Base-by-base conservation (phyloP, 1,140 invertebrate genomes). In the Habropoda laboriosa region DNA sequence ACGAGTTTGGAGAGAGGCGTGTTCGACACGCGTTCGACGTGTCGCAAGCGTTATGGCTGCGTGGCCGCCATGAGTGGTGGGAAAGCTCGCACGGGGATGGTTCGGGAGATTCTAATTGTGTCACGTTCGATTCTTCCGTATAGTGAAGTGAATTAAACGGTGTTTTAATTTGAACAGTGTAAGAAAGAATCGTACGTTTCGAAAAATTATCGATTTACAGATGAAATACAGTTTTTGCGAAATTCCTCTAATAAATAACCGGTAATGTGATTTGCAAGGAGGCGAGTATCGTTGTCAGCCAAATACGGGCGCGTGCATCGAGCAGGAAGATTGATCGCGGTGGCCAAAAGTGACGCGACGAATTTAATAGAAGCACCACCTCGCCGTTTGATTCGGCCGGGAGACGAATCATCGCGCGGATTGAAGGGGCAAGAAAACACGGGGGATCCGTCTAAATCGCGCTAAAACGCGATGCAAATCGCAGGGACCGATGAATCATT, bases 401-500 rank as follows among this genome's bases (percentile, higher is more conserved):
- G 47, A 35, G 66, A 38, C 53, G 51, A 45, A 72, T 35, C 10
- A 27, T 16, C n/a, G 27, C 66, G 49, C 1, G 3, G 30, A n/a
- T n/a, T n/a, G n/a, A 27, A 3, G 0, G n/a, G 40, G 4, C 30
- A 24, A 40, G 42, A 71, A 60, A 71, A n/a, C n/a, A n/a, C n/a
- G 32, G 32, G 10, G 35, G 21, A 16, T 3, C 67, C 45, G 12
- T 71, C 67, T 71, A 78, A 71, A 24, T 71, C 75, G 66, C 42
- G 35, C 67, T 78, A 60, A 78, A 78, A 78, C 55, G 35, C 75
- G 66, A 78, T 78, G 75, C 75, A 78, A 61, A 78, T 78, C n/a
- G 32, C 6, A 16, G 10, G n/a, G 18, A 0, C 27, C 55, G 67
- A 68, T 51, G 66, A 71, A 71, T 78, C 75, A 78, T 78, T 78